Evolutionary conservation across 2,888 invertebrate genomes (phyloP).

Genomic region (Latheticus oryzae): DNA sequence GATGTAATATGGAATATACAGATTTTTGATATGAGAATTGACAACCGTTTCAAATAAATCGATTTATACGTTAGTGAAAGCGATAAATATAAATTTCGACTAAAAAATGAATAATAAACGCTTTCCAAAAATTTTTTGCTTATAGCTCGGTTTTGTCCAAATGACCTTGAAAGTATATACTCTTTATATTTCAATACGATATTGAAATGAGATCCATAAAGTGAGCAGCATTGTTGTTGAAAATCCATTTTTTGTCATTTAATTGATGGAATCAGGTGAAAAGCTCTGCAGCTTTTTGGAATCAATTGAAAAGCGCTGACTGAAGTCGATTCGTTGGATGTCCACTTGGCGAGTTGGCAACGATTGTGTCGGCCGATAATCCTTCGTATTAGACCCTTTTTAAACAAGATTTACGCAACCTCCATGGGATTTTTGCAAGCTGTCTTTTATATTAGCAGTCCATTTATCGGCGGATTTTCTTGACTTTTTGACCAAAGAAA

Average conservation of each 20-base stretch:
- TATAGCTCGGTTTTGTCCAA: background rate
- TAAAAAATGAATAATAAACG: too few relatives aligned
- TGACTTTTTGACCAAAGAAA: too few relatives aligned
- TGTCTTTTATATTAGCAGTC: constrained; percentile 32
- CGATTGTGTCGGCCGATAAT: constrained; percentile 29
- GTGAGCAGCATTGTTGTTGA: too few relatives aligned
- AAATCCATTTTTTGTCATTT: too few relatives aligned
- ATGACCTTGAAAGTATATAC: background rate
- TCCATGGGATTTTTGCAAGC: constrained; percentile 33
- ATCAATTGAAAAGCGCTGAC: constrained; percentile 35
- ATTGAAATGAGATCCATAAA: too few relatives aligned
- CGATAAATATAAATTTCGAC: too few relatives aligned
- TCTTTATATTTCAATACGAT: too few relatives aligned
- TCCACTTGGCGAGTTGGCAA: constrained; percentile 31
- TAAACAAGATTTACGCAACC: constrained; percentile 33
- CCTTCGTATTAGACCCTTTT: constrained; percentile 31
- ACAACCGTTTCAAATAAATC: too few relatives aligned
- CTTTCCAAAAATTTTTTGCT: background rate
- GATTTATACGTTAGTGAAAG: too few relatives aligned
- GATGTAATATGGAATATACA: too few relatives aligned
- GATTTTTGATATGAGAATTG: too few relatives aligned
- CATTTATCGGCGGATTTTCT: constrained; percentile 5
- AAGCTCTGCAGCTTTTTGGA: constrained; percentile 12
- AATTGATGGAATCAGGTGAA: constrained; percentile 20
- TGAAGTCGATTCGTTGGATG: constrained; percentile 17